Evolutionary conservation across 2,888 invertebrate species (phyloP), one percentile per base, ranked within the genome.

Genomic region (Busseola fusca): DNA sequence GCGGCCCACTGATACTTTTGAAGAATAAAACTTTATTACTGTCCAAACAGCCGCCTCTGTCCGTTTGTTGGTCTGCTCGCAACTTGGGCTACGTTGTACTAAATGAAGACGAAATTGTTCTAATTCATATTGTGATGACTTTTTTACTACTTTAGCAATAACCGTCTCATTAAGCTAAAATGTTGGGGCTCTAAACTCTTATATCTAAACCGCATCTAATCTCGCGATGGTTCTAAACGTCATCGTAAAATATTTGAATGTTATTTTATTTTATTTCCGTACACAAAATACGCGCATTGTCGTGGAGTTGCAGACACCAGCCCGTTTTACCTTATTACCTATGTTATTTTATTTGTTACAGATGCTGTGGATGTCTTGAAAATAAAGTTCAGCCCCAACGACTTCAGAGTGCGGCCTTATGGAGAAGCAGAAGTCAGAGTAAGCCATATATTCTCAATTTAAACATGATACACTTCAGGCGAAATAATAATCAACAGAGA

Each of bases 371-470:
- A 90, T 6, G 21, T 78, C 0, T 74, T 93, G 27, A 87, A 82
- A 48, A 87, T 90, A 9, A 86, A 74, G n/a, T 92, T 94, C 74
- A 70, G 76, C 1, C 93, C 93, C 0, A 90, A 88, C 14, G 85
- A 90, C 25, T 83, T 91, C 50, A 81, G 84, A 0, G 77, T 93
- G 0, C 84, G 81, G 0, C 72, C 88, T 21, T 86, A 90, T 72
- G 90, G 80, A 0, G 80, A 85, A 48, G 83, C 87, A 1, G 84
- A 87, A 27, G 84, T 90, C 9, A 81, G 87, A 76, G 93, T 92
- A 45, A 34, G 30, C 7, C 3, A 18, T 45, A 37, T 42, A 27
- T 16, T 25, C 27, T 40, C 16, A 21, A 50, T 27, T 45, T 5
- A 14, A 21, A 62, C 42, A 27, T 21, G 10, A 40, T 25, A 40